These are phyloP conservation scores for Gallinago paraguaiae DNA, from an alignment of 2,113 vertebrate genomes.

Conservation along the genomic window DNA sequence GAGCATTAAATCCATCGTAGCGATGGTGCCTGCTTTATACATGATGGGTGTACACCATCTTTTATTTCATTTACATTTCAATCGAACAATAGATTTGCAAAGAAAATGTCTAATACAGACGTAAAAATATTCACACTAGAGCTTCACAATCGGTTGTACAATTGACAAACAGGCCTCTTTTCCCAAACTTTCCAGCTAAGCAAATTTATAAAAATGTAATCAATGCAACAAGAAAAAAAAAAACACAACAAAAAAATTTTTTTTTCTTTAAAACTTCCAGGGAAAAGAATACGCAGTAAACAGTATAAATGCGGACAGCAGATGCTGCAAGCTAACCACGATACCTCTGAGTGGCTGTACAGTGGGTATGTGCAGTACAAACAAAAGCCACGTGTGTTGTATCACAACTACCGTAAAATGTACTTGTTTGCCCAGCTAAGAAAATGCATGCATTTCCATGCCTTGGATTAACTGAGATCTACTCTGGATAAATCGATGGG, in stretches of 20 bases:
- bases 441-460: constrained; percentile 90
- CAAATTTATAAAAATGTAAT: constrained; percentile 86
- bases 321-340: constrained; percentile 94
- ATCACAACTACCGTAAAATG: constrained; percentile 98
- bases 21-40: constrained; percentile 97
- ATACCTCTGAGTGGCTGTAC: constrained; percentile 93
- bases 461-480: constrained; percentile 81
- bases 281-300: constrained; percentile 89
- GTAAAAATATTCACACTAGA: constrained; percentile 97
- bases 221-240: constrained; percentile 84
- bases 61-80: constrained; percentile 97
- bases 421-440: constrained; percentile 90
- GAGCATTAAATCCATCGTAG: constrained; percentile 95
- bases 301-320: constrained; percentile 89
- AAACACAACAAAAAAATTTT: neutral
- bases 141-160: constrained; percentile 92
- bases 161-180: constrained; percentile 91
- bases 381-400: constrained; percentile 94
- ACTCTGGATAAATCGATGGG: constrained; percentile 73
- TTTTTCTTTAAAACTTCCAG: constrained; percentile 83
- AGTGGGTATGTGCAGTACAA: constrained; percentile 95
- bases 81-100: constrained; percentile 99
- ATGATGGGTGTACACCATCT: constrained; percentile 98
- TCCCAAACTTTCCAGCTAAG: constrained; percentile 87
- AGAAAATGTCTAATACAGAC: constrained; percentile 99